Evolutionary conservation across 2,888 invertebrate genomes (phyloP).

Genomic region (Xylophagus ater): DNA sequence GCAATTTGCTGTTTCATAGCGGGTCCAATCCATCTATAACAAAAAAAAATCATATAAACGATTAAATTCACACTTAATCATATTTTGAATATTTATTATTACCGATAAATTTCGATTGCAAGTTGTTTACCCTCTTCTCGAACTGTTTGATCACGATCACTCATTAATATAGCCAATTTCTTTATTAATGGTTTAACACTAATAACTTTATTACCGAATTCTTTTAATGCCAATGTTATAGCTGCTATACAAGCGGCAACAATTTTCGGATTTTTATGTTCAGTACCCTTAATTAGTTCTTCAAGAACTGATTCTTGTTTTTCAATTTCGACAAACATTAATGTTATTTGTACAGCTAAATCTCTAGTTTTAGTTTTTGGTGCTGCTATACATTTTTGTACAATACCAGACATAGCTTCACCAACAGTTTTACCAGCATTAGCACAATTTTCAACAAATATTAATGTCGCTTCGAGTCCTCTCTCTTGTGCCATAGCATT

Average conservation of each 20-base stretch:
- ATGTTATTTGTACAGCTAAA: constrained; percentile 71
- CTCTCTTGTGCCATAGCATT: constrained; percentile 95
- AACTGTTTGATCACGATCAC: constrained; percentile 85
- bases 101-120: constrained; percentile 84
- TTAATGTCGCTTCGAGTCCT: constrained; percentile 82
- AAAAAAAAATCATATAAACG: neutral
- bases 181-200: constrained; percentile 81
- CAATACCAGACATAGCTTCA: constrained; percentile 80
- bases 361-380: constrained; percentile 87
- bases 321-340: constrained; percentile 94
- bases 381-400: constrained; percentile 86
- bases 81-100: constrained; percentile 18
- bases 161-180: constrained; percentile 69
- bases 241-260: constrained; percentile 73
- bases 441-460: constrained; percentile 84
- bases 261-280: constrained; percentile 93
- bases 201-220: constrained; percentile 88
- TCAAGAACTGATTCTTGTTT: constrained; percentile 83
- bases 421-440: constrained; percentile 77
- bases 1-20: constrained; percentile 77
- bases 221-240: constrained; percentile 64
- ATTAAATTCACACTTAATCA: neutral
- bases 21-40: constrained; percentile 64
- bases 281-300: constrained; percentile 85
- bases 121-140: constrained; percentile 85